These are phyloP conservation scores for Hydroisotoma schaefferi DNA, from an alignment of 2,888 invertebrate genomes.

Conservation along the genomic window DNA sequence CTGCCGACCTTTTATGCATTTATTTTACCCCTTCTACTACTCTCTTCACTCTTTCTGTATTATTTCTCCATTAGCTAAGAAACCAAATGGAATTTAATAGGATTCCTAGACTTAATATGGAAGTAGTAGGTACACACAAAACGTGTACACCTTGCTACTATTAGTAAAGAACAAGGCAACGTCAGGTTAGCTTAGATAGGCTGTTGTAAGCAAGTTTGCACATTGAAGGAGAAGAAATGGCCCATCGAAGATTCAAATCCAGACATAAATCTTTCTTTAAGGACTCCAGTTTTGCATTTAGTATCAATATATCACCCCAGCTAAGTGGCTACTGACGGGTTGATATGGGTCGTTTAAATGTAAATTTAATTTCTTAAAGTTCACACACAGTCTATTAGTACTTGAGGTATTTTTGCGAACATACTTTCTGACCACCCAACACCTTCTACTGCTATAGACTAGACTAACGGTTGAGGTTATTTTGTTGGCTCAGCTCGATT, in stretches of 20 bases:
- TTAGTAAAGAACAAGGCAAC: not conserved
- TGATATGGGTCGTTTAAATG: not conserved
- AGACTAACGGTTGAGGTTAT: too few relatives aligned
- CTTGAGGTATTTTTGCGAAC: too few relatives aligned
- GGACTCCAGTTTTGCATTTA: constrained; percentile 1
- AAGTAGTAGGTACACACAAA: too few relatives aligned
- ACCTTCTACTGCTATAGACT: too few relatives aligned
- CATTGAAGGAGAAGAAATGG: not conserved
- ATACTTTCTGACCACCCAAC: too few relatives aligned
- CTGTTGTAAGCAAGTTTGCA: not conserved
- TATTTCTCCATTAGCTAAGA: too few relatives aligned
- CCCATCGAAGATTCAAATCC: constrained; percentile 7
- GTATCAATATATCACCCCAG: not conserved
- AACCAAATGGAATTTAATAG: too few relatives aligned
- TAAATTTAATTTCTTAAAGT: constrained; percentile 1
- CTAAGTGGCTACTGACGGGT: constrained; percentile 7
- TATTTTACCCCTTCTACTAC: too few relatives aligned
- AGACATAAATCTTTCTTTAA: constrained; percentile 2
- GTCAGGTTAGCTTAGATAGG: not conserved
- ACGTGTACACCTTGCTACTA: not conserved
- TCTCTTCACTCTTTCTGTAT: too few relatives aligned
- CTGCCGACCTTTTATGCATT: not conserved
- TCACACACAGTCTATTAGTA: not conserved
- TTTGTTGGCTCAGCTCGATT: too few relatives aligned
- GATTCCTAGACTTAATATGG: too few relatives aligned